phyloP scores from a whole-genome alignment of 2,888 invertebrate genomes.

The Leptopilina syphax region DNA sequence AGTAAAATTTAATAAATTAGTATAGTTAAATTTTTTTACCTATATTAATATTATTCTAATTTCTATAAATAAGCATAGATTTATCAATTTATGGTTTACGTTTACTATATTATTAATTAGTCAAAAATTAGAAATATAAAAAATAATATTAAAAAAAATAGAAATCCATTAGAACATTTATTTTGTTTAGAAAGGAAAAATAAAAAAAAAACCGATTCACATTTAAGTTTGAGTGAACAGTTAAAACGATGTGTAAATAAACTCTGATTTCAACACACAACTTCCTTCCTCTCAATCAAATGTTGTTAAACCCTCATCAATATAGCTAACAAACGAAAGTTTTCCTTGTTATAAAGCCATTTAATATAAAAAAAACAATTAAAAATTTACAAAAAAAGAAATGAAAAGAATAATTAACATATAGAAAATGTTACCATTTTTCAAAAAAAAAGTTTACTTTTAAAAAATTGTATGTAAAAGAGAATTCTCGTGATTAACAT shows the following conservation, averaged over 20 bases:
- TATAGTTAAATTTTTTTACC: no score
- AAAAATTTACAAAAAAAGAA: no score
- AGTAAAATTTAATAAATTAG: no score
- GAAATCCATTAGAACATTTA: neutral
- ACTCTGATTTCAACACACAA: neutral
- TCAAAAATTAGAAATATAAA: neutral
- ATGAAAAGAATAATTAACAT: no score
- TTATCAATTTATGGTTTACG: no score
- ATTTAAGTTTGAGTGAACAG: neutral
- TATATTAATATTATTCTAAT: no score
- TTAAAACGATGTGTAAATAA: constrained; percentile 5
- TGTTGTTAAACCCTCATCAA: neutral
- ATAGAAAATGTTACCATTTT: neutral
- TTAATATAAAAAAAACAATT: neutral
- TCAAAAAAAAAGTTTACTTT: neutral
- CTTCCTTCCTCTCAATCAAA: constrained; percentile 1
- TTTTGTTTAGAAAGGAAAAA: neutral
- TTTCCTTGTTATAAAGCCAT: constrained; percentile 6
- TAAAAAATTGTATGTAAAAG: neutral
- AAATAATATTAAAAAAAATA: neutral
- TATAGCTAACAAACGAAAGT: neutral
- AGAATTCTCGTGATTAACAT: neutral
- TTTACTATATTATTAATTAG: no score
- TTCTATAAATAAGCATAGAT: no score
- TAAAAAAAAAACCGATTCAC: neutral